phyloP scores from a whole-genome alignment of 2,888 invertebrate genomes.

The Caenorhabditis uteleia region DNA sequence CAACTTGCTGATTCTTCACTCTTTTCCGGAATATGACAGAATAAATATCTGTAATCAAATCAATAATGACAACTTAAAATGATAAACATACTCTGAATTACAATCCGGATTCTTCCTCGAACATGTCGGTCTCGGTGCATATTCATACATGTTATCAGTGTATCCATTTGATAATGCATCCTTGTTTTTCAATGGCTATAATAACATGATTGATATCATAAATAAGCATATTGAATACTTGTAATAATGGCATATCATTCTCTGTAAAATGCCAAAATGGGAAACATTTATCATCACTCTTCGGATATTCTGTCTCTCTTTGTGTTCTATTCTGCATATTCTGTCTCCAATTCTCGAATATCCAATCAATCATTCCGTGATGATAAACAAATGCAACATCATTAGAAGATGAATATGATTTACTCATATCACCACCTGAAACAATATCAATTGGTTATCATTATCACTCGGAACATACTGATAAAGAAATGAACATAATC shows the following conservation, averaged over 20 bases:
- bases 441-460: background rate
- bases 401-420: constrained; percentile 66
- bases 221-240: constrained; percentile 61
- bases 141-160: constrained; percentile 64
- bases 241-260: constrained; percentile 58
- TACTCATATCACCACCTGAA: constrained; percentile 58
- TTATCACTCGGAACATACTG: constrained; percentile 28
- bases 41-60: constrained; percentile 53
- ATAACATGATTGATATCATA: constrained; percentile 61
- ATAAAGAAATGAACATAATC: constrained; percentile 67
- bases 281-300: constrained; percentile 49
- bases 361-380: constrained; percentile 70
- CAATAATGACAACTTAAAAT: background rate
- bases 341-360: constrained; percentile 69
- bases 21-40: constrained; percentile 56
- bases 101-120: constrained; percentile 34
- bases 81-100: constrained; percentile 40
- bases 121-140: constrained; percentile 61
- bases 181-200: constrained; percentile 56
- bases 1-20: constrained; percentile 43
- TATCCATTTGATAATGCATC: constrained; percentile 63
- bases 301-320: constrained; percentile 55
- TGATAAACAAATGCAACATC: constrained; percentile 71
- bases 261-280: constrained; percentile 60
- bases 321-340: constrained; percentile 46